Percentiles rank a stretch among this genome's conserved stretches.
These are phyloP conservation scores for Lordiphosa andalusiaca DNA, from an alignment of 2,888 invertebrate species.

Conservation along the genomic window DNA sequence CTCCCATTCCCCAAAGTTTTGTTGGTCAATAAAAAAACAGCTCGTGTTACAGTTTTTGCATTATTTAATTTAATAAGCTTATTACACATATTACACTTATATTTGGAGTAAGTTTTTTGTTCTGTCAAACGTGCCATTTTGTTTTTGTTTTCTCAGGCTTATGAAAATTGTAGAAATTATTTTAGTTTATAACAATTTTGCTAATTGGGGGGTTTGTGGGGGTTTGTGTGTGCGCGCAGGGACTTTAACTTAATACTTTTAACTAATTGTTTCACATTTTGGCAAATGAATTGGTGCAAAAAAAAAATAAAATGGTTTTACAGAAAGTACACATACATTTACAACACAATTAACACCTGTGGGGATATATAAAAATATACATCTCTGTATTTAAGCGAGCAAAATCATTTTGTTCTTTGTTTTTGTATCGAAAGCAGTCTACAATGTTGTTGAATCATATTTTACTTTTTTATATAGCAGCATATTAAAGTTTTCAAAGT, in stretches of 20 bases:
- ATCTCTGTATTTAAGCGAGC: constrained; percentile 35
- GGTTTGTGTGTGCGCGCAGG: not conserved
- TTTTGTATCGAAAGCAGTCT: constrained; percentile 42
- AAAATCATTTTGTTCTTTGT: constrained; percentile 26
- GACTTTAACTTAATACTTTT: constrained; percentile 19
- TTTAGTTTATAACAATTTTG: constrained; percentile 1
- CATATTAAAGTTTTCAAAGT: constrained; percentile 7
- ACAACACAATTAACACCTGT: not conserved
- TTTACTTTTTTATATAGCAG: constrained; percentile 17
- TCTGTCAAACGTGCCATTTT: constrained; percentile 2
- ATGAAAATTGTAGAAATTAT: not conserved
- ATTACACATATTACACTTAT: constrained; percentile 3
- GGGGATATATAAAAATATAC: constrained; percentile 11
- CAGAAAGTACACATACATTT: too few relatives aligned
- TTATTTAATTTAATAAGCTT: constrained; percentile 7
- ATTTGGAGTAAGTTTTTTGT: constrained; percentile 4
- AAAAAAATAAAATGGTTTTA: not conserved
- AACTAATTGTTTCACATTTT: constrained; percentile 18
- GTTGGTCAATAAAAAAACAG: not conserved
- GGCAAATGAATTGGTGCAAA: constrained; percentile 19
- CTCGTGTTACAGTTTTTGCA: not conserved
- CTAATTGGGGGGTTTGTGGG: not conserved
- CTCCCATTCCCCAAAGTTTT: not conserved
- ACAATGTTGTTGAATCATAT: constrained; percentile 23
- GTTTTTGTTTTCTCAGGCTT: constrained; percentile 1